Evolutionary conservation across 2,888 invertebrate genomes (phyloP).

Genomic region (Pocota personata): DNA sequence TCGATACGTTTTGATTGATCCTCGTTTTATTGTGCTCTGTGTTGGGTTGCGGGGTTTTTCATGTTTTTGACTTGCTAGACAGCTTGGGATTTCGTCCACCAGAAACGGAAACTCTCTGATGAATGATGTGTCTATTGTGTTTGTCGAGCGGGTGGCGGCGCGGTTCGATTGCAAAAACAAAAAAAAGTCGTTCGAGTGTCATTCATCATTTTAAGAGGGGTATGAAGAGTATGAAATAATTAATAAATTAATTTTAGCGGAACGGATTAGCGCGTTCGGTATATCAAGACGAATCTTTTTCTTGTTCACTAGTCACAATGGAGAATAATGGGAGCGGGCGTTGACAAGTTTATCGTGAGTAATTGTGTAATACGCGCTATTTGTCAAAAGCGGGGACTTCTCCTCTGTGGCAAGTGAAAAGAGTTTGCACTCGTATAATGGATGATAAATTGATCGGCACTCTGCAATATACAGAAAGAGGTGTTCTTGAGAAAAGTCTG

Average conservation of each 20-base stretch:
- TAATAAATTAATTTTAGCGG: conserved; percentile 35
- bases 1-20: conserved; percentile 60
- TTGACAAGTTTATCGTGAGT: conserved; percentile 54
- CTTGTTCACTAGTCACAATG: conserved; percentile 26
- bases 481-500: neutral
- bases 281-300: conserved; percentile 39
- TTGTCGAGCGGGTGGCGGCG: neutral
- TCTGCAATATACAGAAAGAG: neutral
- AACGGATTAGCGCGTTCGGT: conserved; percentile 23
- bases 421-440: conserved; percentile 8
- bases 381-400: conserved; percentile 25
- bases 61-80: conserved; percentile 48
- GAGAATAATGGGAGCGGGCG: conserved; percentile 32
- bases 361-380: conserved; percentile 38
- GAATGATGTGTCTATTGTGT: conserved; percentile 54
- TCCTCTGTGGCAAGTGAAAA: neutral
- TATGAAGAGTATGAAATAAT: neutral
- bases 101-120: conserved; percentile 34
- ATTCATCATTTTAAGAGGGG: conserved; percentile 34
- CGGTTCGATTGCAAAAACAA: conserved; percentile 28
- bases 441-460: conserved; percentile 26
- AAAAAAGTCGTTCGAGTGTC: conserved; percentile 5
- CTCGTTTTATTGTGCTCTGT: conserved; percentile 33
- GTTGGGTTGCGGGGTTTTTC: conserved; percentile 49
- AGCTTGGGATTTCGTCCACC: conserved; percentile 59